Conservation (phyloP, 2,113 vertebrate genomes). For the Brienomyrus brachyistius region DNA sequence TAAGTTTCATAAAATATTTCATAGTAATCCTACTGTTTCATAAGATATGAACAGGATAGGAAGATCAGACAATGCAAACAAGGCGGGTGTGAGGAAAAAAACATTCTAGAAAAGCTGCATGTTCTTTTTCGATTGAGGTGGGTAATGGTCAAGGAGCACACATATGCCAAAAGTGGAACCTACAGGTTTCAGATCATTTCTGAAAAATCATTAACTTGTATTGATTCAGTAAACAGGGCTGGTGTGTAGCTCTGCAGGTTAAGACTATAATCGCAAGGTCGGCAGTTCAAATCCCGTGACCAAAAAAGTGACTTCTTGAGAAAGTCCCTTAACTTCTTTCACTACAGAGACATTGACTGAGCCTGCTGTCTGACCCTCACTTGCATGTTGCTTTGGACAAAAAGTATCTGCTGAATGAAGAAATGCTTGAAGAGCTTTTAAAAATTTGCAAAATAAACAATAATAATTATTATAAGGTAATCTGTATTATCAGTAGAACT, state of each 20-base stretch:
- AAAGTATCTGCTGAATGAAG: background rate
- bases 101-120: background rate
- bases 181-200: background rate
- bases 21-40: background rate
- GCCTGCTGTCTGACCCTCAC: background rate
- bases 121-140: background rate
- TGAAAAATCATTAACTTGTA: background rate
- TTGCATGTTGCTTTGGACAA: background rate
- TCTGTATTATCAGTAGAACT: background rate
- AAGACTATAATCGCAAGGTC: background rate
- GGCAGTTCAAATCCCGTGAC: background rate
- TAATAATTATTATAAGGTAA: background rate
- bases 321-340: background rate
- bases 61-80: background rate
- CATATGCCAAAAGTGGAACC: background rate
- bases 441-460: too few relatives aligned
- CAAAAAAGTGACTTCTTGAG: background rate
- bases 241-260: background rate
- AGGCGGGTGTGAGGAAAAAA: background rate
- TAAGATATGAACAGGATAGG: background rate
- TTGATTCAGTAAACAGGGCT: background rate
- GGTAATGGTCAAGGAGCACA: background rate
- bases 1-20: background rate
- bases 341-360: background rate
- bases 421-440: too few relatives aligned